Percentiles rank a stretch among this genome's conserved stretches.
phyloP scores from a whole-genome alignment of 2,113 vertebrate species.

The Willisornis vidua region DNA sequence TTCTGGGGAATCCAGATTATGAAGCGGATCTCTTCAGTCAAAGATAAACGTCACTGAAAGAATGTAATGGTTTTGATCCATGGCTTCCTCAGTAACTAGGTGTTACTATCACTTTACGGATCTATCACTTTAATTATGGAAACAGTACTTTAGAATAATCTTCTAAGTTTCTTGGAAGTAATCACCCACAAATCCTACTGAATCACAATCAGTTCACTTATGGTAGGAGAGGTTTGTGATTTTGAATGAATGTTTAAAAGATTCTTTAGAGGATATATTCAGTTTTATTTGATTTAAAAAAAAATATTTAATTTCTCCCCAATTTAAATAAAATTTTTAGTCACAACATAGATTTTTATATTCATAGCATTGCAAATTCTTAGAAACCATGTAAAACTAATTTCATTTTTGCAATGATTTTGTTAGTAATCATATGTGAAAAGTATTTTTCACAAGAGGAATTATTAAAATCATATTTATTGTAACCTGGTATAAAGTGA shows the following conservation, averaged over 20 bases:
- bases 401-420: neutral
- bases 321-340: neutral
- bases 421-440: neutral
- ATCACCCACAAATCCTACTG: neutral
- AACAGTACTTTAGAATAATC: neutral
- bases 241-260: neutral
- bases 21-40: constrained; percentile 58
- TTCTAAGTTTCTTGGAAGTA: neutral
- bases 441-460: neutral
- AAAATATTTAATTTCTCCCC: neutral
- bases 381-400: neutral
- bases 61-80: neutral
- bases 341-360: neutral
- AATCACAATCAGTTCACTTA: neutral
- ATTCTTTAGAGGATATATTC: neutral
- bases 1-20: constrained; percentile 83
- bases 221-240: neutral
- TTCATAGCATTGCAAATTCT: neutral
- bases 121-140: neutral
- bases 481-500: neutral
- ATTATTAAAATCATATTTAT: constrained; percentile 8
- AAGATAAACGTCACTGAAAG: constrained; percentile 73
- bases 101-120: neutral
- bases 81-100: too few relatives aligned
- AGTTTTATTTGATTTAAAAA: neutral